A percentile compares a stretch with the other conserved stretches of the same genome.
Conservation (phyloP, 2,888 invertebrate genomes). For the Abscondita cerata region DNA sequence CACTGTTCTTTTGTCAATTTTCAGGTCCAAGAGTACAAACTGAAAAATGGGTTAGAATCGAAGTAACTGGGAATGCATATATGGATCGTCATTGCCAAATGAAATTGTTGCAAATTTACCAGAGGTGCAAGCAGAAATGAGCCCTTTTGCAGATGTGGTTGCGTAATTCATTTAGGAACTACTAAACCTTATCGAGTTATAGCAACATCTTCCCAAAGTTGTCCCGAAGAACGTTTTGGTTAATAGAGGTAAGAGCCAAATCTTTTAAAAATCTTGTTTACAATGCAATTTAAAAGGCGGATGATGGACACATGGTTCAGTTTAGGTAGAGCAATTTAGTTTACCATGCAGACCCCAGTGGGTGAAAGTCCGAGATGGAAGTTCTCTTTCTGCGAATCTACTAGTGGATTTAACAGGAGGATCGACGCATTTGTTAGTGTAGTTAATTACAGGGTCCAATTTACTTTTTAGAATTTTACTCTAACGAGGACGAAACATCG, state of each 20-base stretch:
- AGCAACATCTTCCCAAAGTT: conserved; percentile 80
- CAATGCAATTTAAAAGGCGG: conserved; percentile 70
- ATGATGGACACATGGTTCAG: conserved; percentile 71
- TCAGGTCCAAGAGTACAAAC: conserved; percentile 81
- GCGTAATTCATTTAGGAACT: conserved; percentile 74
- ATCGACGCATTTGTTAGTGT: conserved; percentile 59
- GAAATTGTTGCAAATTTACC: conserved; percentile 64
- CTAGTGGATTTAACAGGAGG: conserved; percentile 74
- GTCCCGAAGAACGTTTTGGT: conserved; percentile 83
- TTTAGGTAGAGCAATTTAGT: conserved; percentile 77
- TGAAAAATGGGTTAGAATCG: conserved; percentile 68
- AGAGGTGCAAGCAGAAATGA: conserved; percentile 77
- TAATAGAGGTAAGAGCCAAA: conserved; percentile 71
- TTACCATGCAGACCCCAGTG: conserved; percentile 80
- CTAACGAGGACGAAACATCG: conserved; percentile 66
- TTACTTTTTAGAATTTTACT: conserved; percentile 79
- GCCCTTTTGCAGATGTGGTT: conserved; percentile 84
- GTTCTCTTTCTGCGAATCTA: conserved; percentile 75
- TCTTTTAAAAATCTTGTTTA: no score
- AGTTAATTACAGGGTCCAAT: conserved; percentile 71
- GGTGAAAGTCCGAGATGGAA: conserved; percentile 79
- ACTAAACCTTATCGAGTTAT: conserved; percentile 76
- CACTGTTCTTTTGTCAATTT: no score
- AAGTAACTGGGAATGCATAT: conserved; percentile 68
- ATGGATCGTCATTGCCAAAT: conserved; percentile 57